Evolutionary conservation across 2,113 vertebrate genomes (phyloP).

Genomic region (Platichthys flesus): DNA sequence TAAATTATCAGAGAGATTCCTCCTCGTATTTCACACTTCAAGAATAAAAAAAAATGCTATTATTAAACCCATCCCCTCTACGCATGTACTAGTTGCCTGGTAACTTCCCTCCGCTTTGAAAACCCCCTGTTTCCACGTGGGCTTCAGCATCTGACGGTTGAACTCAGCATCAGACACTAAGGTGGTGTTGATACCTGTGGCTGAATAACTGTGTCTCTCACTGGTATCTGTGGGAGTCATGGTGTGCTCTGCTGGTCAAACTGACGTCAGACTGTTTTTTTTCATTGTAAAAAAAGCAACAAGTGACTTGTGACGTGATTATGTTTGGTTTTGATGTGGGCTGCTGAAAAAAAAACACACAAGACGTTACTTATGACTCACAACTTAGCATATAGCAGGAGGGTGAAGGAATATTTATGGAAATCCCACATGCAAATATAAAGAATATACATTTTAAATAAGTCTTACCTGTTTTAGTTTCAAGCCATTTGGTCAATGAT

Average conservation of each 20-base stretch:
- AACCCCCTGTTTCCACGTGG: background rate
- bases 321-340: too few relatives aligned
- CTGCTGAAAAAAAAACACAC: background rate
- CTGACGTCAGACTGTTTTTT: too few relatives aligned
- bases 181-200: background rate
- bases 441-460: too few relatives aligned
- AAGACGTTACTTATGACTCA: too few relatives aligned
- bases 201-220: background rate
- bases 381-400: too few relatives aligned
- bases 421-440: too few relatives aligned
- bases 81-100: slow-evolving; percentile 59
- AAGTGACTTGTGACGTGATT: too few relatives aligned
- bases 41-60: slow-evolving; percentile 21
- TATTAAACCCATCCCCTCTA: slow-evolving; percentile 36
- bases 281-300: too few relatives aligned
- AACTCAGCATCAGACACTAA: background rate
- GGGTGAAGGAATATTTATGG: too few relatives aligned
- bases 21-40: slow-evolving; percentile 16
- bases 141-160: slow-evolving; percentile 2
- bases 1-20: background rate
- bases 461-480: background rate
- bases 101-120: slow-evolving; percentile 37
- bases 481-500: too few relatives aligned
- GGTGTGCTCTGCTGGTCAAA: background rate
- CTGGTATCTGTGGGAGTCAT: slow-evolving; percentile 8